A percentile compares a stretch with the other conserved stretches of the same genome.
Evolutionary conservation across 2,888 invertebrate genomes (phyloP).

Genomic region (Pocota personata): DNA sequence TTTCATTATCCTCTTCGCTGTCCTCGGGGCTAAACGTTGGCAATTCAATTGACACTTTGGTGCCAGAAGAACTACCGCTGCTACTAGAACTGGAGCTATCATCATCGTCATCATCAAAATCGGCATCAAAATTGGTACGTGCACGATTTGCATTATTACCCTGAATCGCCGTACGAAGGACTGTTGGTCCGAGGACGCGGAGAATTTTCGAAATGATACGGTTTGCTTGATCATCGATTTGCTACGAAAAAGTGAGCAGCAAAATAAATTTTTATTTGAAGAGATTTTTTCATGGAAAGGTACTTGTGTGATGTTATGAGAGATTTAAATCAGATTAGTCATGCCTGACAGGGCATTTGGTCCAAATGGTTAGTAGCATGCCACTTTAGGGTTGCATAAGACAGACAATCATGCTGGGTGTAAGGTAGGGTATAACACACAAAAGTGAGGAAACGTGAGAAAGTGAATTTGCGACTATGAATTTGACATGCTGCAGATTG

Average conservation of each 20-base stretch:
- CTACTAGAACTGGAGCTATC: conserved; percentile 78
- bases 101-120: conserved; percentile 84
- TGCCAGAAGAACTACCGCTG: conserved; percentile 77
- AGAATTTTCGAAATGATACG: conserved; percentile 84
- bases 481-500: background rate
- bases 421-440: background rate
- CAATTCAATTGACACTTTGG: conserved; percentile 86
- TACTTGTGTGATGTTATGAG: conserved; percentile 16
- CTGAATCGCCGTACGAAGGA: conserved; percentile 84
- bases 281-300: conserved; percentile 8
- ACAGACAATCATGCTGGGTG: conserved; percentile 1
- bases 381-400: conserved; percentile 15
- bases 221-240: conserved; percentile 82
- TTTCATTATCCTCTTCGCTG: conserved; percentile 84
- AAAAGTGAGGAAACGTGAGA: background rate
- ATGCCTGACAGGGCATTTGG: background rate
- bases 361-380: background rate
- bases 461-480: background rate
- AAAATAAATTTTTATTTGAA: conserved; percentile 55
- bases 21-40: conserved; percentile 88
- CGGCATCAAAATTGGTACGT: conserved; percentile 83
- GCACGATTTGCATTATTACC: conserved; percentile 81
- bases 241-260: conserved; percentile 80
- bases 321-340: conserved; percentile 38
- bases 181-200: conserved; percentile 88